Percentiles rank a stretch among this genome's conserved stretches.
Conservation (phyloP, 2,888 invertebrate species). For the Corythucha ciliata region DNA sequence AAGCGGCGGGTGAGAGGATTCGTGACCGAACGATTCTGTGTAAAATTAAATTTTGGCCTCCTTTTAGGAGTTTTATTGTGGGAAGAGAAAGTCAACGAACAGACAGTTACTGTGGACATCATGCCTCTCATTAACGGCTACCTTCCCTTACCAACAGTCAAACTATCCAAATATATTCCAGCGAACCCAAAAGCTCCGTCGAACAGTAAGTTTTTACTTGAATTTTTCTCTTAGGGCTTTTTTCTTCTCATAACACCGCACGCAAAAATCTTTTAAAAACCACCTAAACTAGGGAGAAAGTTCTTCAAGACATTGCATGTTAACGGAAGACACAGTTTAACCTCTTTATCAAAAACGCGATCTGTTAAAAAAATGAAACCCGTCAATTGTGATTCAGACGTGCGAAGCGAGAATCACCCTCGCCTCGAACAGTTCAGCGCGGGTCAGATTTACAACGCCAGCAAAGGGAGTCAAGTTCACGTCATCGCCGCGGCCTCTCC, state of each 20-base stretch:
- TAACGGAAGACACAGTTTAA: too few species aligned
- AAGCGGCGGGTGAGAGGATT: constrained; percentile 65
- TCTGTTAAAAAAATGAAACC: too few species aligned
- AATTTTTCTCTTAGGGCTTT: too few species aligned
- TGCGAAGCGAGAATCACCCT: constrained; percentile 51
- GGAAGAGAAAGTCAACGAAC: constrained; percentile 50
- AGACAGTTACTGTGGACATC: constrained; percentile 73
- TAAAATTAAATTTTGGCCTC: too few species aligned
- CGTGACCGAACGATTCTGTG: too few species aligned
- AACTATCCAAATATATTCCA: constrained; percentile 81
- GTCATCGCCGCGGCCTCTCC: constrained; percentile 51
- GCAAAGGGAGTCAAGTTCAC: constrained; percentile 84
- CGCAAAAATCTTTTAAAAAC: too few species aligned
- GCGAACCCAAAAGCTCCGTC: constrained; percentile 48
- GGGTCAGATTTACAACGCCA: constrained; percentile 87
- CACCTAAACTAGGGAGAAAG: too few species aligned
- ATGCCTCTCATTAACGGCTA: constrained; percentile 89
- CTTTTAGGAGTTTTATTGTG: constrained; percentile 59
- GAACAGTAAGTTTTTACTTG: too few species aligned
- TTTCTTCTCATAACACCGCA: too few species aligned
- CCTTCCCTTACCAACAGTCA: constrained; percentile 76
- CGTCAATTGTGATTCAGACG: too few species aligned
- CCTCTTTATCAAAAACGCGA: too few species aligned
- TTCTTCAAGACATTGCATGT: too few species aligned
- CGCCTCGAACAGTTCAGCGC: constrained; percentile 78